phyloP scores from a whole-genome alignment of 2,888 invertebrate genomes.

The Phyto melanocephala region DNA sequence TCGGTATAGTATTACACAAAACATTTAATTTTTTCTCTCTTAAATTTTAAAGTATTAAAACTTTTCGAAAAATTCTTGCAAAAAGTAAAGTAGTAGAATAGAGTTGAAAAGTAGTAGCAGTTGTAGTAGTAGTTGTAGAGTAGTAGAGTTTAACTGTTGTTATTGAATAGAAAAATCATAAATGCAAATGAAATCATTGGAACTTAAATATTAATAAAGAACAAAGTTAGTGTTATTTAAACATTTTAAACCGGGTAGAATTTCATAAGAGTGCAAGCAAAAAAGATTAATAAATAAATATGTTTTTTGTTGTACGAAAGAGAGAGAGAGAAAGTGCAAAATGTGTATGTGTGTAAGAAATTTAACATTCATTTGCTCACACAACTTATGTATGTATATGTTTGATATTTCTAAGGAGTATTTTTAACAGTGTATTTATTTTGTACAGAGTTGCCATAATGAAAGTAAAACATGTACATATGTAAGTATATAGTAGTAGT shows the following conservation, averaged over 20 bases:
- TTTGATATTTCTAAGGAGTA: not conserved
- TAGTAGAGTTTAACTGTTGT: constrained; percentile 35
- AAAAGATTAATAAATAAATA: constrained; percentile 53
- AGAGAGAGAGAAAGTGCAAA: not conserved
- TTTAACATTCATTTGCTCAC: not conserved
- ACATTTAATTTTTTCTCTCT: not conserved
- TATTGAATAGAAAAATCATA: not conserved
- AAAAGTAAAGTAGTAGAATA: constrained; percentile 26
- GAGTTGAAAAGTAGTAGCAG: not conserved
- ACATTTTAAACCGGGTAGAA: constrained; percentile 12
- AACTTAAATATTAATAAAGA: constrained; percentile 32
- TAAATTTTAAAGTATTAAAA: not conserved
- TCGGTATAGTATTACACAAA: too few species aligned
- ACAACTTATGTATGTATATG: not conserved
- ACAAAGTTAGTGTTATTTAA: not conserved
- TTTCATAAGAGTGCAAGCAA: constrained; percentile 60
- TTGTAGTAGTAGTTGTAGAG: not conserved
- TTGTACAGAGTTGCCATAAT: constrained; percentile 43
- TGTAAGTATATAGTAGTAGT: not conserved
- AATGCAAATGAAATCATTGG: constrained; percentile 43
- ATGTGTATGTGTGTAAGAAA: constrained; percentile 1
- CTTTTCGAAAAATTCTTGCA: constrained; percentile 47
- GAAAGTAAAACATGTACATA: not conserved
- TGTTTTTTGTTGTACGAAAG: constrained; percentile 9
- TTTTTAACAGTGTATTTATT: constrained; percentile 40